Evolutionary conservation across 1,140 invertebrate species (phyloP), one percentile per base, ranked within the genome.

Genomic region (Mesaphorura yosii): DNA sequence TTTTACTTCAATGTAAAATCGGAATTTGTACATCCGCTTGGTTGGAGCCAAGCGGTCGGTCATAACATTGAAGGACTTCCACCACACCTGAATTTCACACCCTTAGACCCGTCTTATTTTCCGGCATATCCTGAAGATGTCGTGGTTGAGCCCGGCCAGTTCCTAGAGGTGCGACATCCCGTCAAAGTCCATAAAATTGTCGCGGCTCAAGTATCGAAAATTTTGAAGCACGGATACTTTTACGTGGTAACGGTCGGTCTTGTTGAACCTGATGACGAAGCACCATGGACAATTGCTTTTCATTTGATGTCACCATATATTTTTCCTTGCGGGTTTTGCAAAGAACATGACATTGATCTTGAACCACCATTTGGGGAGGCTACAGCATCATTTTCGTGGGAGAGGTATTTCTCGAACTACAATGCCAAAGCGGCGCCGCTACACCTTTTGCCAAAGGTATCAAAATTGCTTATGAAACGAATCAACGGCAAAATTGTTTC

Each of bases 1-100:
- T 96, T 95, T 69, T 97, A 91, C 91, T 94, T 89, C 65, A 90
- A 96, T 63, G 88, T 93, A 69, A 84, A 89, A 65, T 94, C 90
- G 0, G 84, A 88, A 0, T 73, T 95, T 3, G 87, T 97, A 55
- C 92, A 96, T 73, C 88, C 87, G 3, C 84, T 95, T 3, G 92
- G 92, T 17, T 97, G 93, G 93, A 87, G 91, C 1, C 76, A 76
- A 55, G 67, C 82, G 69, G 69, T 82, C 64, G 78, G 88, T 69
- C 92, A 96, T 66, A 78, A 80, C 39, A 73, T 97, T 12, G 81
- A 20, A 71, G 77, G 28, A 78, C 78, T 44, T 89, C 88, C 67
- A 68, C 81, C 28, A 81, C 78, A 63, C 80, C 80, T 55, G 73
- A 83, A 29, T 88, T 91, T 66, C 75, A 74, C 53, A 76, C 76